Evolutionary conservation across 2,113 vertebrate species (phyloP), one percentile per base, ranked within the genome.

Genomic region (Anguilla japonica): DNA sequence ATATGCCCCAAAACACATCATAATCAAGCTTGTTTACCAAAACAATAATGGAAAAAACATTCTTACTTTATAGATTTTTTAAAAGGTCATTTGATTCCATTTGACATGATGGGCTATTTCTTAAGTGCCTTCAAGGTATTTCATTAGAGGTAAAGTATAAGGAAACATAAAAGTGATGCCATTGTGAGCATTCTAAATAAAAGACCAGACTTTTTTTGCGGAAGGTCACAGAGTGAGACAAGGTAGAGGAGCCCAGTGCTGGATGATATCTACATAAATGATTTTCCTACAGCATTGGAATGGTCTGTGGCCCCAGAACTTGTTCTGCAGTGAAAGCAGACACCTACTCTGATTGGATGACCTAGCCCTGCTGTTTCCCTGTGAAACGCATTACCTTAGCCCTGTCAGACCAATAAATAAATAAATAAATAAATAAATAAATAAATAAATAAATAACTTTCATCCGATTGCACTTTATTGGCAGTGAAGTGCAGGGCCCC

Each of bases 91-190:
- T 60, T 60, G 56, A 22, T 67, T 67, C 60, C 18, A 67, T 67
- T 67, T 67, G 60, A 11, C 60, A 22, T 67, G 60, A 67, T 22
- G 60, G 60, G 20, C 3, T 67, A 67, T 67, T 67, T 67, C 79
- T 83, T 88, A 86, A n/a, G 86, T 87, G 85, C 22, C 63, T 79
- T 56, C 50, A 26, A 67, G 22, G 60, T 26, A 26, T 20, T 67
- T 84, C 13, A 60, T 53, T 11, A 8, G 60, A 26, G 60, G 60
- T 67, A 67, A 67, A 67, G 20, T 67, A 67, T 26, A 67, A 26
- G 20, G 57, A 20, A 67, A 1, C 60, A 67, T 67, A 67, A 67
- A 67, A 67, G 18, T 22, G 18, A 67, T 22, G 22, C 26, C 60
- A 22, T 26, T 67, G 20, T 67, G 60, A 8, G 22, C 4, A 67